Evolutionary conservation across 2,888 invertebrate genomes (phyloP).

Genomic region (Thecophora atra): DNA sequence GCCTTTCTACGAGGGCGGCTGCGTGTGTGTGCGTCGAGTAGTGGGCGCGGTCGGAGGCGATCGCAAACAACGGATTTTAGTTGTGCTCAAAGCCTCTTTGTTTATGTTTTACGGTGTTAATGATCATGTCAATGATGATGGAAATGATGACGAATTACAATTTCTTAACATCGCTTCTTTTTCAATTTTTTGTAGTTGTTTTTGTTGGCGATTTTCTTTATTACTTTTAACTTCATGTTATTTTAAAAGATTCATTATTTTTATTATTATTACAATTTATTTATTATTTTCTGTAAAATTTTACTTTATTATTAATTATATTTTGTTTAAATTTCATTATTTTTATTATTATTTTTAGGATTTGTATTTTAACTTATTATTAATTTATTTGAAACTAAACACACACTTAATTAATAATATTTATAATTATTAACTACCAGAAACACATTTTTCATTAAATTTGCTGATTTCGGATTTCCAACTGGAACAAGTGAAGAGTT

Average conservation of each 20-base stretch:
- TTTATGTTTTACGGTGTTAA: neutral
- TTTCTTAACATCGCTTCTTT: neutral
- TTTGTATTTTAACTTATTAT: neutral
- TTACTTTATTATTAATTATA: too few relatives aligned
- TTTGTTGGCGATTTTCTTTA: neutral
- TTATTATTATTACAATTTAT: conserved; percentile 8
- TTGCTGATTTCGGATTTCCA: too few relatives aligned
- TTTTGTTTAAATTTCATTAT: too few relatives aligned
- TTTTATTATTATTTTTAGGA: conserved; percentile 1
- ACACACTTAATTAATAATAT: too few relatives aligned
- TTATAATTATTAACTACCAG: too few relatives aligned
- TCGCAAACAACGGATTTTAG: neutral
- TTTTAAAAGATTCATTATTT: neutral
- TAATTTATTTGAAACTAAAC: too few relatives aligned
- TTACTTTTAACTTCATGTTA: neutral
- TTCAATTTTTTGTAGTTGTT: conserved; percentile 22
- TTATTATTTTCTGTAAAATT: too few relatives aligned
- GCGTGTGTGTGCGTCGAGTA: neutral
- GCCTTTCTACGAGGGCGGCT: conserved; percentile 18
- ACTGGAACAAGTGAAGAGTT: too few relatives aligned
- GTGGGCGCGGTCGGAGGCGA: neutral
- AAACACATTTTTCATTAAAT: too few relatives aligned
- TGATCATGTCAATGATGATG: too few relatives aligned
- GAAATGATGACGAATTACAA: too few relatives aligned
- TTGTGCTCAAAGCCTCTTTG: neutral